Evolutionary conservation across 2,113 vertebrate genomes (phyloP).

Genomic region (Callospermophilus lateralis): DNA sequence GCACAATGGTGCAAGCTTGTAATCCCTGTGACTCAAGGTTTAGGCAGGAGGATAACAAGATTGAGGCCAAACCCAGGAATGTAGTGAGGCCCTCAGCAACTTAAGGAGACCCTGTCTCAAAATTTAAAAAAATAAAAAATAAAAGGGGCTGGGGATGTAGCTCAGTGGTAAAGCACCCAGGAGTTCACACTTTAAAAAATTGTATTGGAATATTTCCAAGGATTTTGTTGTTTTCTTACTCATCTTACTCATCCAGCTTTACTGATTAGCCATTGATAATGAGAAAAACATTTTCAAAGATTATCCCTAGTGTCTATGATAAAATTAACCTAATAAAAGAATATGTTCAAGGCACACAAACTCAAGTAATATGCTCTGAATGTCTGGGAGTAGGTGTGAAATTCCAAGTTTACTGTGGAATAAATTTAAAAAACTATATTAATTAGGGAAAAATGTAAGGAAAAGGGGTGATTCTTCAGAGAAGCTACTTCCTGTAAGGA

Average conservation of each 20-base stretch:
- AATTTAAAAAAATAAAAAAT: too few species aligned
- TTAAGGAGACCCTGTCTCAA: too few species aligned
- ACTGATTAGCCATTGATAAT: neutral
- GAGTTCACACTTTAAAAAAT: too few species aligned
- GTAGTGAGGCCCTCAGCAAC: too few species aligned
- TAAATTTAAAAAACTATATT: neutral
- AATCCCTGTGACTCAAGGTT: too few species aligned
- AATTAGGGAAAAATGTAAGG: neutral
- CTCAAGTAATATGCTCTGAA: accelerated
- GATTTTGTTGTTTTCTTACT: neutral
- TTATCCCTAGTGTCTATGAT: neutral
- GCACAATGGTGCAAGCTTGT: too few species aligned
- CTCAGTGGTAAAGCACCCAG: too few species aligned
- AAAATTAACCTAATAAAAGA: neutral
- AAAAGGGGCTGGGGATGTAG: too few species aligned
- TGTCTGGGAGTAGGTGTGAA: neutral
- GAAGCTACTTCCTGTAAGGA: neutral
- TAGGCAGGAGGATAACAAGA: too few species aligned
- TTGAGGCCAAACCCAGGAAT: too few species aligned
- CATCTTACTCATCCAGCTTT: neutral
- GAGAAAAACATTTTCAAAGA: neutral
- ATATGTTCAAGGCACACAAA: accelerated
- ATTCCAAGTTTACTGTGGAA: neutral
- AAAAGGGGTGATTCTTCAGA: neutral
- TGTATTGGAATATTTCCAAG: neutral